Evolutionary conservation across 2,113 vertebrate genomes (phyloP).

Genomic region (Cricetomys ansorgei): DNA sequence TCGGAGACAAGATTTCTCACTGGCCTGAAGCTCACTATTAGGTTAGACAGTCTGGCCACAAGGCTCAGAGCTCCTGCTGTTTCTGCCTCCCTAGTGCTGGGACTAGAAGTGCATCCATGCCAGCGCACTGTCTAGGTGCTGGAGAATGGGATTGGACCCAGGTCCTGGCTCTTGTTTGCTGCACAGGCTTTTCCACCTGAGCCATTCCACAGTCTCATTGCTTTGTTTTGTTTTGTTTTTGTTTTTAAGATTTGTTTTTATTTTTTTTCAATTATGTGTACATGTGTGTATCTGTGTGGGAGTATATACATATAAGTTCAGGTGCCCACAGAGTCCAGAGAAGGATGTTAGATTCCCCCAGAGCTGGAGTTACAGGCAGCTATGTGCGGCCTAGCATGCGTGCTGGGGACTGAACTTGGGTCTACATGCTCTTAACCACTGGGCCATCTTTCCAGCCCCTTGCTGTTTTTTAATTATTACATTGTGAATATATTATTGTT

Average conservation of each 20-base stretch:
- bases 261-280: neutral
- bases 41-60: neutral
- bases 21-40: neutral
- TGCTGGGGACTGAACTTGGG: neutral
- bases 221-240: neutral
- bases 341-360: neutral
- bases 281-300: neutral
- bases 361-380: neutral
- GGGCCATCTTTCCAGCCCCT: neutral
- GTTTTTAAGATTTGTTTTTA: neutral
- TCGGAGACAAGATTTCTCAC: neutral
- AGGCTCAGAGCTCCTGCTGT: neutral
- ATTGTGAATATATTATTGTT: conserved; percentile 35
- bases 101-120: neutral
- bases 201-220: neutral
- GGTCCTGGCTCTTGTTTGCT: neutral
- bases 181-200: neutral
- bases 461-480: neutral
- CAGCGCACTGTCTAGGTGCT: neutral
- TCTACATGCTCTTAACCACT: neutral
- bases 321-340: neutral
- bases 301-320: neutral
- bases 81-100: neutral
- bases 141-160: neutral
- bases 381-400: too few relatives aligned